Conservation (phyloP, 1,140 invertebrate genomes). For the Onthophagus taurus region DNA sequence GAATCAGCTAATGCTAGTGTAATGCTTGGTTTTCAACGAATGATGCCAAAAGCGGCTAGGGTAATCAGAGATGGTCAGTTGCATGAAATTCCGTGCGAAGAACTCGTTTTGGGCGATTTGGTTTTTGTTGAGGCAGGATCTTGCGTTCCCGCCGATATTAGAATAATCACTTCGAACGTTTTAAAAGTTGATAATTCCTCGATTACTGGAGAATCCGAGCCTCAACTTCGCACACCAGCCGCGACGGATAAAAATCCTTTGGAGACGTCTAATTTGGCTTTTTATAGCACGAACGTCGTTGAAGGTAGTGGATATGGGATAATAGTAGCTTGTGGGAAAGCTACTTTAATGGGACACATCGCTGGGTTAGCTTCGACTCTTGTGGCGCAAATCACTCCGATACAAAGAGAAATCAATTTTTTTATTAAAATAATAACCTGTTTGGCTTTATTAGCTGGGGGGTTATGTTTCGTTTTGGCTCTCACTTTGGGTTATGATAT, state of each 20-base stretch:
- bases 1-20: conserved; percentile 50
- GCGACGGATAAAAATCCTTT: conserved; percentile 56
- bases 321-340: conserved; percentile 68
- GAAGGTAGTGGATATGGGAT: conserved; percentile 65
- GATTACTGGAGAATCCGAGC: conserved; percentile 68
- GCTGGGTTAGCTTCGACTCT: conserved; percentile 65
- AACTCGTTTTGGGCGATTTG: conserved; percentile 61
- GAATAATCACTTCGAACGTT: conserved; percentile 45
- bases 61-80: conserved; percentile 57
- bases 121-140: conserved; percentile 61
- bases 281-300: conserved; percentile 67
- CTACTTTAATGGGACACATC: conserved; percentile 73
- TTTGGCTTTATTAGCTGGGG: conserved; percentile 61
- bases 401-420: conserved; percentile 62
- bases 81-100: conserved; percentile 47
- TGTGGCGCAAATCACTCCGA: conserved; percentile 58
- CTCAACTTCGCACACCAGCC: conserved; percentile 48
- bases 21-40: conserved; percentile 60
- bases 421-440: conserved; percentile 66
- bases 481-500: conserved; percentile 56
- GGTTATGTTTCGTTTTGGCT: conserved; percentile 62
- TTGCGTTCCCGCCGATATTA: conserved; percentile 62
- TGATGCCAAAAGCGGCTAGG: conserved; percentile 48
- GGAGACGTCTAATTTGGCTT: conserved; percentile 65
- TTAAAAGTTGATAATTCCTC: conserved; percentile 47